Percentiles rank a stretch among this genome's conserved stretches.
Evolutionary conservation across 2,797 vertebrate species (phyloP).

Genomic region (Adrianichthys oophorus): DNA sequence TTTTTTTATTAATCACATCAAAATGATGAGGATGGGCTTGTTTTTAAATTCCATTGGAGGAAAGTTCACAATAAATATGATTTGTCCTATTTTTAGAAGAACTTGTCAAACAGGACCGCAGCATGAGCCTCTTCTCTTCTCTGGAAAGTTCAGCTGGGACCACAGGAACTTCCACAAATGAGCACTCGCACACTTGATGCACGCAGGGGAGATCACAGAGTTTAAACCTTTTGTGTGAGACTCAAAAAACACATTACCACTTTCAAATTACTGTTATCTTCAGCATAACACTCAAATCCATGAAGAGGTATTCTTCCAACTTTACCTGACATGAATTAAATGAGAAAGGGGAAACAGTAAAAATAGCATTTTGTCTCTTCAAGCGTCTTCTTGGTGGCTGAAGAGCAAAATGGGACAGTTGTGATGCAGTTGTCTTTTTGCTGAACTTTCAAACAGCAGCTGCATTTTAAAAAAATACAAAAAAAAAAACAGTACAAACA

Average conservation of each 20-base stretch:
- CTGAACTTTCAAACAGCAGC: too few relatives aligned
- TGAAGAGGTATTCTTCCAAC: slow-evolving; percentile 12
- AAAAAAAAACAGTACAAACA: too few relatives aligned
- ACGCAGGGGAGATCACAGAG: slow-evolving; percentile 29
- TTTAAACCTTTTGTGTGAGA: slow-evolving; percentile 7
- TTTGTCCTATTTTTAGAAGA: slow-evolving; percentile 57
- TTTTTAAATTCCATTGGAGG: slow-evolving; percentile 41
- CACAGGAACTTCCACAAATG: slow-evolving; percentile 16
- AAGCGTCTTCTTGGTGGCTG: too few relatives aligned
- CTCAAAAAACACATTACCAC: slow-evolving; percentile 11
- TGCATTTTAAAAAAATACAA: too few relatives aligned
- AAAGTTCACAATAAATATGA: slow-evolving; percentile 41
- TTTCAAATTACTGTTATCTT: slow-evolving; percentile 9
- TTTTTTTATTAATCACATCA: too few relatives aligned
- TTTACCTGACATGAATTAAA: slow-evolving; percentile 5
- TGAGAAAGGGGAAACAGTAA: neutral
- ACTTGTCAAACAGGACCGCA: slow-evolving; percentile 52
- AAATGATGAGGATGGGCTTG: neutral
- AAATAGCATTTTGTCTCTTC: too few relatives aligned
- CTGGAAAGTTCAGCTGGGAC: slow-evolving; percentile 64
- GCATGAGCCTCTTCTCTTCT: slow-evolving; percentile 49
- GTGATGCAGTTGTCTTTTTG: too few relatives aligned
- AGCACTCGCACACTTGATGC: slow-evolving; percentile 13
- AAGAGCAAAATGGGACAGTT: too few relatives aligned
- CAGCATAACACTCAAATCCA: slow-evolving; percentile 8